These are phyloP conservation scores for Montipora efflorescens DNA, from an alignment of 64 coral and sea anemone genomes.

Conservation along the genomic window DNA sequence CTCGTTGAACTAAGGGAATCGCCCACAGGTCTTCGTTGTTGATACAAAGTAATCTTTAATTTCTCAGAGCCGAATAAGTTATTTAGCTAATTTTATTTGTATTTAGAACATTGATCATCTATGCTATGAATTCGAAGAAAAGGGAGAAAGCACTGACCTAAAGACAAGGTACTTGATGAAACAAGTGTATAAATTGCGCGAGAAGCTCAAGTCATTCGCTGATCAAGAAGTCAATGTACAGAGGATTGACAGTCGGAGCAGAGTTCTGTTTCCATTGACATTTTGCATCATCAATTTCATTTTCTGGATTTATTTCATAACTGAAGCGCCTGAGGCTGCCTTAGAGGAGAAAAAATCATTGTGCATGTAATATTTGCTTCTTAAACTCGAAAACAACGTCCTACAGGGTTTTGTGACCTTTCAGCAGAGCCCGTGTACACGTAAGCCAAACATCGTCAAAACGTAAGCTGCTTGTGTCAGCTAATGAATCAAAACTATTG, in stretches of 20 bases:
- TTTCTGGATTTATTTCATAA: slow-evolving; percentile 66
- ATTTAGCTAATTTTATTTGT: not conserved
- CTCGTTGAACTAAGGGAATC: too few relatives aligned
- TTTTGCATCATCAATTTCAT: slow-evolving; percentile 57
- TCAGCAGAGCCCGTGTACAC: too few relatives aligned
- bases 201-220: slow-evolving; percentile 1
- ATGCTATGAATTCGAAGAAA: not conserved
- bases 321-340: not conserved
- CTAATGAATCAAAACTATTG: too few relatives aligned
- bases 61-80: too few relatives aligned
- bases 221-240: slow-evolving; percentile 43
- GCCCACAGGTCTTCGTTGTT: too few relatives aligned
- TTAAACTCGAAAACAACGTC: too few relatives aligned
- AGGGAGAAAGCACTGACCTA: not conserved
- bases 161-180: slow-evolving; percentile 13
- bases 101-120: not conserved
- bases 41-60: too few relatives aligned
- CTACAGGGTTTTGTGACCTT: too few relatives aligned
- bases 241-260: slow-evolving; percentile 46
- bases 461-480: too few relatives aligned
- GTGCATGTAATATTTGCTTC: too few relatives aligned
- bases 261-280: slow-evolving; percentile 53
- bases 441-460: too few relatives aligned
- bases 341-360: too few relatives aligned
- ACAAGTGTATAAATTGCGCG: slow-evolving; percentile 3